A percentile compares a stretch with the other conserved stretches of the same genome.
Conservation (phyloP, 2,797 vertebrate genomes). For the Myotis myotis region DNA sequence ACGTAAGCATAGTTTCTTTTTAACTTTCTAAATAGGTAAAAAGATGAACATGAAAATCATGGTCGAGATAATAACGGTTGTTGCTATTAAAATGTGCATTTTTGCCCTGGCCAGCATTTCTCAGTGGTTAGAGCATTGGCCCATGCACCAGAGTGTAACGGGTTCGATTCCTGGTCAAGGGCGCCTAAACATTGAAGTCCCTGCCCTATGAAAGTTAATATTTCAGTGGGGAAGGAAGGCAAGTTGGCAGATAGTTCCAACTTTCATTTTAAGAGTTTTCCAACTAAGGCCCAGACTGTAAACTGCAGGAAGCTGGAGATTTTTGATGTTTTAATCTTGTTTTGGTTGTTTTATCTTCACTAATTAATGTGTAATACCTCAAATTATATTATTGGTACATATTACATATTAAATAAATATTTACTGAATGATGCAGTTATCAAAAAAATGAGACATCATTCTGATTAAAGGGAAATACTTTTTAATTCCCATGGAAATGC, state of each 20-base stretch:
- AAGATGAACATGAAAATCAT: not conserved
- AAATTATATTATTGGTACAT: not conserved
- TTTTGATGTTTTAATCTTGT: not conserved
- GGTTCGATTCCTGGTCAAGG: too few species aligned
- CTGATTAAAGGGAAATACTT: not conserved
- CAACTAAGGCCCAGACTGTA: not conserved
- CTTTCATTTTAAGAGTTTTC: not conserved
- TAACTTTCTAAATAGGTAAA: not conserved
- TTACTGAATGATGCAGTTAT: not conserved
- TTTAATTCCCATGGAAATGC: not conserved
- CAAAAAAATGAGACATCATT: not conserved
- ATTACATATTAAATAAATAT: not conserved
- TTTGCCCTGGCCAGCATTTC: too few species aligned
- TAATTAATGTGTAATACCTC: not conserved
- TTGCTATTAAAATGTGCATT: conserved; percentile 12
- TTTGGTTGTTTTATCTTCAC: not conserved
- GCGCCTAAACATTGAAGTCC: too few species aligned
- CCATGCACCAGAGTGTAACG: too few species aligned
- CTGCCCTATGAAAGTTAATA: not conserved
- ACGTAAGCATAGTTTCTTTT: not conserved
- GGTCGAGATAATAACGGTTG: not conserved
- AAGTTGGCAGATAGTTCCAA: not conserved
- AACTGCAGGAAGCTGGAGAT: not conserved
- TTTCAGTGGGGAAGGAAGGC: not conserved
- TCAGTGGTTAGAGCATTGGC: too few species aligned